phyloP scores from a whole-genome alignment of 2,797 vertebrate species.

The Chelon auratus region DNA sequence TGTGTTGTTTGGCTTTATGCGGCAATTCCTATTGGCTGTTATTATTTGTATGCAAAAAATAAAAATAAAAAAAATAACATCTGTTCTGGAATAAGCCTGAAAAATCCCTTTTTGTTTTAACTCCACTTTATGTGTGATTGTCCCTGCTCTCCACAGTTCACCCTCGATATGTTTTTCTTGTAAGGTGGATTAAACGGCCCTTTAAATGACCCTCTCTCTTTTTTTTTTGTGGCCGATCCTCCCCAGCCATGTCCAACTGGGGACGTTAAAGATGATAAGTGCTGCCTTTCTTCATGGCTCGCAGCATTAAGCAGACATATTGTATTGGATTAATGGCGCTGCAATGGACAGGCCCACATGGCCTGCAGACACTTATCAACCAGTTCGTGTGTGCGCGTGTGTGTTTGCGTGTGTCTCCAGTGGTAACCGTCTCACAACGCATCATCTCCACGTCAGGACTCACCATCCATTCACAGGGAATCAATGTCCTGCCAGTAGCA shows the following conservation, averaged over 20 bases:
- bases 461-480: conserved; percentile 73
- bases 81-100: too few species aligned
- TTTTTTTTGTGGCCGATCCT: conserved; percentile 28
- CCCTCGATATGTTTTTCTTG: conserved; percentile 15
- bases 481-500: conserved; percentile 78
- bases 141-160: background rate
- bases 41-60: too few species aligned
- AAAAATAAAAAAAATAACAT: too few species aligned
- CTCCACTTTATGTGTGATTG: background rate
- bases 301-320: conserved; percentile 82
- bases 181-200: conserved; percentile 52
- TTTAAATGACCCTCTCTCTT: conserved; percentile 40
- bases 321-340: conserved; percentile 81
- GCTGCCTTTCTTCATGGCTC: conserved; percentile 68
- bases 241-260: conserved; percentile 63
- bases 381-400: conserved; percentile 28
- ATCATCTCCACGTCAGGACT: conserved; percentile 64
- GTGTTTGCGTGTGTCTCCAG: conserved; percentile 19
- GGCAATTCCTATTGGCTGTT: too few species aligned
- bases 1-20: too few species aligned
- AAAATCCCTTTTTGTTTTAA: too few species aligned
- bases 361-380: conserved; percentile 78
- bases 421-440: conserved; percentile 37
- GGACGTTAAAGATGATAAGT: conserved; percentile 79
- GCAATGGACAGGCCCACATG: conserved; percentile 77